A percentile compares a stretch with the other conserved stretches of the same genome.
These are phyloP conservation scores for Alloplasta piceator DNA, from an alignment of 2,888 invertebrate genomes.

Conservation along the genomic window DNA sequence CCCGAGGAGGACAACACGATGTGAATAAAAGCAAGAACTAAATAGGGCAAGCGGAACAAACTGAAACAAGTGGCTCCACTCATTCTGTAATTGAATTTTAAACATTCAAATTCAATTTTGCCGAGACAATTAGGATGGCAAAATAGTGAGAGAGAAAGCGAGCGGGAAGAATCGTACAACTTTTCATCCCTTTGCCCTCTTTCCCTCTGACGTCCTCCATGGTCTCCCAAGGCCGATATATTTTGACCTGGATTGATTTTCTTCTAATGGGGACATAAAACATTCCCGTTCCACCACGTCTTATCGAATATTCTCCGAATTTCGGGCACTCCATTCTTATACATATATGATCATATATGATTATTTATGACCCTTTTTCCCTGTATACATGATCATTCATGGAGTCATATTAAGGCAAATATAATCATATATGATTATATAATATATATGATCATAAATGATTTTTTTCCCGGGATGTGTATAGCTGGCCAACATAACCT, in stretches of 20 bases:
- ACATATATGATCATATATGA: no score
- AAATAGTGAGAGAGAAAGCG: neutral
- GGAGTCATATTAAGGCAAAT: no score
- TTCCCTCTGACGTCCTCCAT: neutral
- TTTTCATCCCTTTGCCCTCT: neutral
- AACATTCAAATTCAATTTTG: conserved; percentile 58
- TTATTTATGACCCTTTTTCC: no score
- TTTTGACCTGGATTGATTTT: neutral
- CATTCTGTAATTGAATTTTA: conserved; percentile 55
- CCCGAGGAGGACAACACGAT: neutral
- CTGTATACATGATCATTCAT: no score
- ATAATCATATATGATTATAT: no score
- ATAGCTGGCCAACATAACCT: no score
- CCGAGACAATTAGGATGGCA: neutral
- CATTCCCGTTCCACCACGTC: neutral
- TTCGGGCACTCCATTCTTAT: neutral
- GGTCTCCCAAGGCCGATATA: neutral
- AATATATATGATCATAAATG: no score
- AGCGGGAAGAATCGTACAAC: neutral
- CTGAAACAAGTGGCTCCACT: conserved; percentile 13
- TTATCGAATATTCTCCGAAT: neutral
- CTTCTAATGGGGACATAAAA: neutral
- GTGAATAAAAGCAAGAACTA: conserved; percentile 12
- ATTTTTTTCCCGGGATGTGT: no score
- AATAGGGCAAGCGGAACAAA: conserved; percentile 1